phyloP scores from a whole-genome alignment of 2,888 invertebrate species.

The Diachrysia chrysitis region DNA sequence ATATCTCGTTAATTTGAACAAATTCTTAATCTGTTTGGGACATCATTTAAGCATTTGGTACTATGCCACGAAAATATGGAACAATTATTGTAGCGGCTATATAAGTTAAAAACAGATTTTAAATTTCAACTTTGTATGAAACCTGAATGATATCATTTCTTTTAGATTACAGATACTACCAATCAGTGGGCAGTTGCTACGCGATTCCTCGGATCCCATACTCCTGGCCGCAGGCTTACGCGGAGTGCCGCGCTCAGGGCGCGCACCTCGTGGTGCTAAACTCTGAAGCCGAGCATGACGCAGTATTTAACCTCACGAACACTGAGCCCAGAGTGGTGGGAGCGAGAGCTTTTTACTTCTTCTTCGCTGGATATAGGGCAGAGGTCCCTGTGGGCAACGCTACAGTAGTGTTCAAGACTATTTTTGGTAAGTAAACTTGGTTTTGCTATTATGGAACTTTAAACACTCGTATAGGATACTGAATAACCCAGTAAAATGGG shows the following conservation, averaged over 20 bases:
- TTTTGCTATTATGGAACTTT: background rate
- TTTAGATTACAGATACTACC: slow-evolving; percentile 69
- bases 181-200: slow-evolving; percentile 75
- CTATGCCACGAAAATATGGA: too few species aligned
- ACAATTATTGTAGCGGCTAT: too few species aligned
- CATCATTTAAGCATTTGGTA: too few species aligned
- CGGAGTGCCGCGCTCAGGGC: slow-evolving; percentile 71
- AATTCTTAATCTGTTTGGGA: too few species aligned
- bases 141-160: slow-evolving; percentile 15
- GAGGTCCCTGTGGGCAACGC: slow-evolving; percentile 54
- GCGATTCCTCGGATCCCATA: slow-evolving; percentile 62
- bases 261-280: slow-evolving; percentile 75
- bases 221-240: slow-evolving; percentile 77
- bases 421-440: slow-evolving; percentile 72
- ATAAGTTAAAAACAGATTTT: too few species aligned
- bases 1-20: too few species aligned
- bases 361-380: slow-evolving; percentile 75
- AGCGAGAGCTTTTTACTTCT: slow-evolving; percentile 63
- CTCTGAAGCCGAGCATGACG: slow-evolving; percentile 69
- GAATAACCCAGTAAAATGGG: too few species aligned
- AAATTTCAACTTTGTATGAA: too few species aligned
- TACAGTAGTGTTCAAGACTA: slow-evolving; percentile 72
- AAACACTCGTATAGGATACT: background rate
- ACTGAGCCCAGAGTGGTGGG: slow-evolving; percentile 24
- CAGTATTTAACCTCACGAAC: slow-evolving; percentile 63